A percentile compares a stretch with the other conserved stretches of the same genome.
Conservation (phyloP, 2,797 vertebrate genomes). For the Manis pentadactyla region DNA sequence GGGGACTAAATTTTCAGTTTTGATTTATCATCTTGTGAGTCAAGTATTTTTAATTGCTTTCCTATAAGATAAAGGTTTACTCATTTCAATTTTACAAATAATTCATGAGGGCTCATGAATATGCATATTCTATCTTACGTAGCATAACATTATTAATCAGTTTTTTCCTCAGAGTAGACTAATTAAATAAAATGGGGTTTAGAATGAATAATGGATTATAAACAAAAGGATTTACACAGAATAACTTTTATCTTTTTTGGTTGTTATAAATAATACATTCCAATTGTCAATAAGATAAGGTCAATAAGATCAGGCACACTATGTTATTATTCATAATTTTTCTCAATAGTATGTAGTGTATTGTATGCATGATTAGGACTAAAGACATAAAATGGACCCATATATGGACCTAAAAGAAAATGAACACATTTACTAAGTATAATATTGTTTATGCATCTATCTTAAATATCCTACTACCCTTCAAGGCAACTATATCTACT, state of each 20-base stretch:
- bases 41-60: slow-evolving; percentile 83
- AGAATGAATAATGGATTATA: slow-evolving; percentile 72
- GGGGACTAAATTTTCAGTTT: slow-evolving; percentile 70
- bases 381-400: slow-evolving; percentile 28
- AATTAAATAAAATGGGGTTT: slow-evolving; percentile 80
- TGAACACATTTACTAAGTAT: slow-evolving; percentile 35
- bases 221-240: slow-evolving; percentile 69
- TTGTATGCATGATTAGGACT: background rate
- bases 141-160: slow-evolving; percentile 80
- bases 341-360: background rate
- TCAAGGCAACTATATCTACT: background rate
- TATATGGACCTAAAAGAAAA: slow-evolving; percentile 25
- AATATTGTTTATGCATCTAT: background rate
- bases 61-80: slow-evolving; percentile 79
- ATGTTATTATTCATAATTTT: slow-evolving; percentile 11
- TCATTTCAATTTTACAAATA: slow-evolving; percentile 82
- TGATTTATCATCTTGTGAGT: slow-evolving; percentile 68
- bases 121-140: slow-evolving; percentile 76
- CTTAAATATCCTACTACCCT: background rate
- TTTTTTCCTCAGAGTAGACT: slow-evolving; percentile 75
- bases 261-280: slow-evolving; percentile 46
- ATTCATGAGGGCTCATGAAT: slow-evolving; percentile 84
- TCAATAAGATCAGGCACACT: background rate
- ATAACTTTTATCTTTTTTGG: slow-evolving; percentile 53
- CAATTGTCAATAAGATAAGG: background rate